Conservation (phyloP, 2,113 vertebrate species). For the Elephas maximus region DNA sequence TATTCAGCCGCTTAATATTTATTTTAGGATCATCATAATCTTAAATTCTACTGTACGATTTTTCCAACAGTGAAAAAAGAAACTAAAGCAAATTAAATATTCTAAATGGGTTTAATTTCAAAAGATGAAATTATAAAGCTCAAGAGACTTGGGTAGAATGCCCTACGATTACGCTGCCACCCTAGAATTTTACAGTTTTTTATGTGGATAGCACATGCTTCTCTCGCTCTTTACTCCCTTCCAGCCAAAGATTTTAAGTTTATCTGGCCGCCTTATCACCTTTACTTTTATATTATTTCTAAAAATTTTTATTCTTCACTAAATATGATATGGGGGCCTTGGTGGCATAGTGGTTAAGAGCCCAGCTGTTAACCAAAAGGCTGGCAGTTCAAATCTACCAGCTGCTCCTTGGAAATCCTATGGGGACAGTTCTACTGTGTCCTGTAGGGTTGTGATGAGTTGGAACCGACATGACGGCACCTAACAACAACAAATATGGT, state of each 20-base stretch:
- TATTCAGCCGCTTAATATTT: constrained; percentile 64
- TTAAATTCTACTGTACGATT: constrained; percentile 57
- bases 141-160: constrained; percentile 65
- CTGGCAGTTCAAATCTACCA: too few relatives aligned
- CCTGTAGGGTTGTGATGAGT: too few relatives aligned
- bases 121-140: constrained; percentile 70
- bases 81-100: constrained; percentile 54
- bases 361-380: too few relatives aligned
- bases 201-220: not conserved
- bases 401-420: too few relatives aligned
- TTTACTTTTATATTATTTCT: constrained; percentile 50
- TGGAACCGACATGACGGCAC: too few relatives aligned
- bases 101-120: constrained; percentile 76
- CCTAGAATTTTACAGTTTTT: constrained; percentile 49
- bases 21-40: constrained; percentile 52
- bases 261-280: constrained; percentile 59
- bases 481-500: too few relatives aligned
- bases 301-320: constrained; percentile 47
- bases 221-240: constrained; percentile 18
- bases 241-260: constrained; percentile 56
- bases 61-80: constrained; percentile 52
- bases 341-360: too few relatives aligned
- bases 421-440: too few relatives aligned
- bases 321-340: not conserved
- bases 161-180: constrained; percentile 22